phyloP scores from a whole-genome alignment of 2,113 vertebrate species.

The Silurus meridionalis region DNA sequence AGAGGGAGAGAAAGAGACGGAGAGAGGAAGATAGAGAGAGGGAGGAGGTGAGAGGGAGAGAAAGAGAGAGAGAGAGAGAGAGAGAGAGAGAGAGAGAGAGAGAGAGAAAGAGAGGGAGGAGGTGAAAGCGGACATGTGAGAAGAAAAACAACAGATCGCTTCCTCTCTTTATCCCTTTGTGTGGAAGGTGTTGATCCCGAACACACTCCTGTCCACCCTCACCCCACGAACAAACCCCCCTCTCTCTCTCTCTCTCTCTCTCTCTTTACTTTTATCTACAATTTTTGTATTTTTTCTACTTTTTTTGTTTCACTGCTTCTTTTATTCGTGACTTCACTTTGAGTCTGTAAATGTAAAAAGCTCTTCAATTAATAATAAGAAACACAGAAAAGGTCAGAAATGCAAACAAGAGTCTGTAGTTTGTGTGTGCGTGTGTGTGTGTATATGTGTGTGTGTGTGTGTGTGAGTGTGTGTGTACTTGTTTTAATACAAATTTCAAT shows the following conservation, averaged over 20 bases:
- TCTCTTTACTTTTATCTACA: neutral
- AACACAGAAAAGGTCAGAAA: neutral
- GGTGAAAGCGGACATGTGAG: conserved; percentile 49
- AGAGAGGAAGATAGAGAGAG: neutral
- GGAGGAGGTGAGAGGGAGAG: conserved; percentile 28
- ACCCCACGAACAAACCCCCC: conserved; percentile 58
- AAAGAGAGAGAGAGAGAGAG: conserved; percentile 27
- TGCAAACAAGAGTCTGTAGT: neutral
- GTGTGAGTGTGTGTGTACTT: neutral
- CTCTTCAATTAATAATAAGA: neutral
- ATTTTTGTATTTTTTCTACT: neutral
- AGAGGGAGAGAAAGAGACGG: too few species aligned
- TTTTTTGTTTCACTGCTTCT: neutral
- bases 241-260: conserved; percentile 28
- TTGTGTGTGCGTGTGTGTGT: conserved; percentile 29
- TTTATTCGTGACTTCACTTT: neutral
- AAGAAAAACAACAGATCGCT: conserved; percentile 73
- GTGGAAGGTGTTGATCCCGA: conserved; percentile 68
- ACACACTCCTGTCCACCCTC: conserved; percentile 34
- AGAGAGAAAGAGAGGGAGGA: conserved; percentile 29
- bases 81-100: conserved; percentile 52
- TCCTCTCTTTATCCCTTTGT: conserved; percentile 73
- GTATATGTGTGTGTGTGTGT: conserved; percentile 25
- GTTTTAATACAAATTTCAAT: neutral
- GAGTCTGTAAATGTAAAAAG: neutral